Percentiles rank a stretch among this genome's conserved stretches.
Evolutionary conservation across 2,888 invertebrate species (phyloP).

Genomic region (Polydrusus pterygomalis): DNA sequence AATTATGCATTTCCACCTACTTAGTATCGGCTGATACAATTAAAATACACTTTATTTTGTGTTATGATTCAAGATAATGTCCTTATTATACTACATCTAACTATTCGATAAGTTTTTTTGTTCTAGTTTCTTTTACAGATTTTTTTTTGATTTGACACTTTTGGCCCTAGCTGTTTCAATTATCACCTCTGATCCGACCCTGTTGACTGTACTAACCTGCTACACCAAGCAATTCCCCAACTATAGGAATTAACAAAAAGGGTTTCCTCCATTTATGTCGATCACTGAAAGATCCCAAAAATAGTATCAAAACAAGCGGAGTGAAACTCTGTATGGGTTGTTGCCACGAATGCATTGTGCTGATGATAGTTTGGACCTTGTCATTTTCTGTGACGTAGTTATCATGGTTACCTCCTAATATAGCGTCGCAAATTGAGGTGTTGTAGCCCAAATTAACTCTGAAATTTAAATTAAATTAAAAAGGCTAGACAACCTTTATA

Average conservation of each 20-base stretch:
- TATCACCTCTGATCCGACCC: too few relatives aligned
- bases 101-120: too few relatives aligned
- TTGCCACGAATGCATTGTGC: slow-evolving; percentile 70
- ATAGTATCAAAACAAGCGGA: slow-evolving; percentile 67
- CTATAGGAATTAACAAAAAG: slow-evolving; percentile 67
- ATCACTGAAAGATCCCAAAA: slow-evolving; percentile 70
- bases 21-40: too few relatives aligned
- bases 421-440: slow-evolving; percentile 73
- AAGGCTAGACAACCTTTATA: too few relatives aligned
- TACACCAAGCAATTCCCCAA: slow-evolving; percentile 71
- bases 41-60: too few relatives aligned
- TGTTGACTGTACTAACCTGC: slow-evolving; percentile 67
- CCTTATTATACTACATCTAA: too few relatives aligned
- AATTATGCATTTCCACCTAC: too few relatives aligned
- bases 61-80: too few relatives aligned
- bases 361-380: slow-evolving; percentile 72
- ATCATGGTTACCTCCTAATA: slow-evolving; percentile 66
- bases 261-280: slow-evolving; percentile 69
- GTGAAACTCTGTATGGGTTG: slow-evolving; percentile 66
- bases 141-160: too few relatives aligned
- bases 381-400: slow-evolving; percentile 70
- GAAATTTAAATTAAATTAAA: slow-evolving; percentile 7
- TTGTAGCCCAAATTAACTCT: slow-evolving; percentile 73
- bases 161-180: too few relatives aligned
- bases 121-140: too few relatives aligned